Base-by-base conservation (phyloP, 2,888 invertebrate species). In the Julus scanicus region DNA sequence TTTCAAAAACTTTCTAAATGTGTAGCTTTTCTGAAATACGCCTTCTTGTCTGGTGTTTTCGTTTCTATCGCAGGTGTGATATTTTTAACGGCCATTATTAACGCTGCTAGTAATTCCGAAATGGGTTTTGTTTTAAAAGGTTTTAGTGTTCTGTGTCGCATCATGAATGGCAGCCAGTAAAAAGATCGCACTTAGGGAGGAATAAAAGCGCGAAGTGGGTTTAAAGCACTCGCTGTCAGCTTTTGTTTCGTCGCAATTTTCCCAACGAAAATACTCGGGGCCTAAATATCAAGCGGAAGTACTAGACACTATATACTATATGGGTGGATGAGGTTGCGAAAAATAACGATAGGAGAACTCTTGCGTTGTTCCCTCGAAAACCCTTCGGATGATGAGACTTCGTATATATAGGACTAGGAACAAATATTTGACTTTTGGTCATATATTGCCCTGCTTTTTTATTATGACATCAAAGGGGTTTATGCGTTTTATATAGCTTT, bases 121-220 rank as follows among this genome's bases (percentile, higher is more conserved):
- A 29, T 71, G 29, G 29, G 71, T 71, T 71, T 71, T 71, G 71
- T 71, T 71, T 71, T 63, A 63, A 63, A 63, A 63, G 63, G 63
- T 63, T 63, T 63, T n/a, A 63, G 63, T n/a, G 63, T 63, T 63
- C 20, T 63, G n/a, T 9, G 63, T 63, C n/a, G 20, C 63, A 63
- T 63, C 63, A 20, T 63, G 63, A 63, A 63, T 63, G 63, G 63
- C 63, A 63, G 63, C 63, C 63, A 63, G n/a, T 63, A 63, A 63
- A 63, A 63, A 63, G 63, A 63, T 63, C 63, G 63, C 63, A 63
- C 63, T 63, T 63, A 63, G 63, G 63, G 63, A 63, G 63, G 63
- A 63, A 63, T 63, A 63, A 63, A 63, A 63, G 63, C 20, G 63
- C 63, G 63, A 63, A 63, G 63, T 63, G 63, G 20, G 63, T 63